Evolutionary conservation across 2,797 vertebrate species (phyloP), one percentile per base, ranked within the genome.

Genomic region (Ammospiza maritima): DNA sequence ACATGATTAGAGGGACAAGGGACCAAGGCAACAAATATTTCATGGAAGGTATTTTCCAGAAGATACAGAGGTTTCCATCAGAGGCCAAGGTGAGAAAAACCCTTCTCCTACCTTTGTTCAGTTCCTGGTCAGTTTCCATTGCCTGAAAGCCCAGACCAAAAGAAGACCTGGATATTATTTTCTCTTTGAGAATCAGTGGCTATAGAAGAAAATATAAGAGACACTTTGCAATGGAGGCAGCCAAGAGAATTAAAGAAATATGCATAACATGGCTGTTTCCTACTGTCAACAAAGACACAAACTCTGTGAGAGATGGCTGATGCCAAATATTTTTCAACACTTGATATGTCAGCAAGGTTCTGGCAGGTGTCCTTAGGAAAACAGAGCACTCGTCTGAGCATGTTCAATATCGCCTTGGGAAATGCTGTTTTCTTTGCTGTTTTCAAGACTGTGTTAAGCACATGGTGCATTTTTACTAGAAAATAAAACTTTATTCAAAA

Each of bases 351-450:
- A 95, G 90, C 77, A 85, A 85, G 88, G 60, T 82, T 95, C 90
- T 96, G 95, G 94, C 95, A 96, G 91, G 93, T 96, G 90, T 95
- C 96, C 77, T 94, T 60, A 88, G 64, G 64, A 91, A 96, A 96
- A 95, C 73, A 95, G 77, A 91, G 60, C 51, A 90, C 88, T 93
- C 22, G 96, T 81, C 88, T 91, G 70, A 95, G 91, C 96, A 87
- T 38, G 96, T 96, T 93, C 85, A 30, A 66, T 53, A 88, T 22
- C 60, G 88, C 88, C 77, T 94, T 93, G 88, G 93, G 91, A 96
- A 96, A 91, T 15, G 4, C 40, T 88, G 48, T 95, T 86, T 95
- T 95, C 67, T 91, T 74, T 60, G 57, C 57, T 38, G 17, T 38
- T 60, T 60, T 60, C 57, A 60, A 80, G 69, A 50, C 61, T 61